Evolutionary conservation across 2,888 invertebrate genomes (phyloP), one percentile per base, ranked within the genome.

Genomic region (Agrochola lychnidis): DNA sequence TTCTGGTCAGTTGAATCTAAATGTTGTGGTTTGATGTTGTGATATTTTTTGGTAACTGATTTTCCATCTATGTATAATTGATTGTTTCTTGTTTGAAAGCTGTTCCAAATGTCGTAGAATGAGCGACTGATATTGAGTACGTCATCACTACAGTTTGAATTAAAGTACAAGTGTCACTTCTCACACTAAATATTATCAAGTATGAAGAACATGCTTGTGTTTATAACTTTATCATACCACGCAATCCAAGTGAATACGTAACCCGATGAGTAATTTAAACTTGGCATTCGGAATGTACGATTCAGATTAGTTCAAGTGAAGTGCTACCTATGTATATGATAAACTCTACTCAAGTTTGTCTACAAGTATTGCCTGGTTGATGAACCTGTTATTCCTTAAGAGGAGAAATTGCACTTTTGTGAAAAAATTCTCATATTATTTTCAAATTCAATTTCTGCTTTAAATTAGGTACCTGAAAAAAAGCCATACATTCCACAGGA

Each of bases 141-240:
- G 12, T 14, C 30, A 42, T 73, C 53, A 81, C 42, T 56, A 19
- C 36, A 64, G n/a, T 25, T 12, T 4, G n/a, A 59, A 14, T 25
- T 42, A 40, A 1, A 48, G 5, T 42, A 51, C 42, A 64, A 79
- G 19, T 53, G 36, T 40, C 10, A 68, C 25, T n/a, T 59, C 7
- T 9, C 67, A 69, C 19, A 40, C 57, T 59, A 68, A 68, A 68
- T 30, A 30, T 51, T 42, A 75, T 74, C 66, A 69, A 59, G 30
- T 30, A 59, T 51, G 22, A 51, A 51, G 36, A 53, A 16, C 36
- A 45, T 53, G 45, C 16, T 63, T 36, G 19, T 14, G 63, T 69
- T 68, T 64, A 69, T 53, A 81, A 53, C 76, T 76, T 69, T 40
- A 68, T 40, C 48, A 64, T 59, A 69, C 68, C 36, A 82, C 68